Conservation (phyloP, 2,888 invertebrate species). For the Parnassius smintheus region DNA sequence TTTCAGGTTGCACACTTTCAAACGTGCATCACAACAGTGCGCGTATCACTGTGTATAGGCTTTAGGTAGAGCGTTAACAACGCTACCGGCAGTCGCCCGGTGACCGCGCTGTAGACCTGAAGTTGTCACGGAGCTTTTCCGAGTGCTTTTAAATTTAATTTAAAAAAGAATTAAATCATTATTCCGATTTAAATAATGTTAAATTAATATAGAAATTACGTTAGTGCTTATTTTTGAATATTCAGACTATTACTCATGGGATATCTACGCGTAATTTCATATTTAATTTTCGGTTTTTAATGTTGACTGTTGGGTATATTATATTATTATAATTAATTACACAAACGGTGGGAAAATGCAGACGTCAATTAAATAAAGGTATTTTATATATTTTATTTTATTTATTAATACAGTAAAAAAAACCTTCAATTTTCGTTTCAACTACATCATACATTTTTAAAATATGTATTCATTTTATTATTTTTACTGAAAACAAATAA, state of each 20-base stretch:
- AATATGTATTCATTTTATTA: too few species aligned
- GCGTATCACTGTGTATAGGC: conserved; percentile 17
- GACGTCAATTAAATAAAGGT: conserved; percentile 17
- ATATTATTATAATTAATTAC: neutral
- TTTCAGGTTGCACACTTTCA: conserved; percentile 19
- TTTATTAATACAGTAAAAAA: too few species aligned
- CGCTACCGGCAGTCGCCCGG: conserved; percentile 51
- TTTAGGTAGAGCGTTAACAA: conserved; percentile 22
- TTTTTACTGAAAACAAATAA: too few species aligned
- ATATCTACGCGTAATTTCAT: too few species aligned
- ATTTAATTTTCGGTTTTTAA: neutral
- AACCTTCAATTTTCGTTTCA: too few species aligned
- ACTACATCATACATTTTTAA: too few species aligned
- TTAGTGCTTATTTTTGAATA: too few species aligned
- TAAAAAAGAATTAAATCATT: neutral
- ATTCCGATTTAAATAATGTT: neutral
- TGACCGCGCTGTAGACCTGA: conserved; percentile 37
- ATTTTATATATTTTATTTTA: neutral
- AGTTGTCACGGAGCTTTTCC: neutral
- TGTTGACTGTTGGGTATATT: neutral
- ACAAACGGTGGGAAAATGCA: conserved; percentile 6
- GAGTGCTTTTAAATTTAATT: neutral
- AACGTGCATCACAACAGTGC: conserved; percentile 26
- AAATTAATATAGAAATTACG: too few species aligned
- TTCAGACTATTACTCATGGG: too few species aligned